phyloP scores from a whole-genome alignment of 2,888 invertebrate species.

The Eugnorisma glareosa region DNA sequence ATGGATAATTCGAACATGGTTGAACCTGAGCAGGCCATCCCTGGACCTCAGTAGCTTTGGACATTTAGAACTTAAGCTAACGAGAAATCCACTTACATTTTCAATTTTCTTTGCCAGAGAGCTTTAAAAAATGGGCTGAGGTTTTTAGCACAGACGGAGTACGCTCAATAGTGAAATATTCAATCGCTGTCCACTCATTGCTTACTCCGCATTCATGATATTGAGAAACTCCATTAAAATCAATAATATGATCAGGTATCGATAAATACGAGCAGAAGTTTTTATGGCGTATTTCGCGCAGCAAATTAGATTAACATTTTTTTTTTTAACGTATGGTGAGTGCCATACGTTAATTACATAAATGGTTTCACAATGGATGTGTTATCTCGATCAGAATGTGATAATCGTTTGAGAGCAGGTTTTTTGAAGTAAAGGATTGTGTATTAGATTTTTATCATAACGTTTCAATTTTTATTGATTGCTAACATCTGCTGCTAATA shows the following conservation, averaged over 20 bases:
- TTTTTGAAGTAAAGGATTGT: too few relatives aligned
- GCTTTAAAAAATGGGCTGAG: neutral
- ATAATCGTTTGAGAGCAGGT: constrained; percentile 24
- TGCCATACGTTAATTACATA: too few relatives aligned
- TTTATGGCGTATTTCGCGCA: constrained; percentile 49
- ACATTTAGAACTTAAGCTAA: neutral
- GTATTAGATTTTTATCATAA: constrained; percentile 38
- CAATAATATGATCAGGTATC: constrained; percentile 51
- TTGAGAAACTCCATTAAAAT: constrained; percentile 59
- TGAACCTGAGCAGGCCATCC: too few relatives aligned
- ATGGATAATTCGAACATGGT: too few relatives aligned
- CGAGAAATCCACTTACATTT: neutral
- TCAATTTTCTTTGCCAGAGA: neutral
- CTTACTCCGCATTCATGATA: constrained; percentile 3
- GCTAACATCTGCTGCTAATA: neutral
- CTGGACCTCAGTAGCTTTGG: too few relatives aligned
- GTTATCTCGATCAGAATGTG: constrained; percentile 35
- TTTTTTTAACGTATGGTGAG: too few relatives aligned
- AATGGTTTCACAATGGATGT: constrained; percentile 38
- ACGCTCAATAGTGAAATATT: neutral
- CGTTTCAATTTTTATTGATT: neutral
- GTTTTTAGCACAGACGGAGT: neutral
- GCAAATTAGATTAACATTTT: constrained; percentile 43
- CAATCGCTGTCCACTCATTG: constrained; percentile 9
- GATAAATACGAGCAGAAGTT: constrained; percentile 37